Conservation (phyloP, 2,113 vertebrate species). For the Elaphurus davidianus region DNA sequence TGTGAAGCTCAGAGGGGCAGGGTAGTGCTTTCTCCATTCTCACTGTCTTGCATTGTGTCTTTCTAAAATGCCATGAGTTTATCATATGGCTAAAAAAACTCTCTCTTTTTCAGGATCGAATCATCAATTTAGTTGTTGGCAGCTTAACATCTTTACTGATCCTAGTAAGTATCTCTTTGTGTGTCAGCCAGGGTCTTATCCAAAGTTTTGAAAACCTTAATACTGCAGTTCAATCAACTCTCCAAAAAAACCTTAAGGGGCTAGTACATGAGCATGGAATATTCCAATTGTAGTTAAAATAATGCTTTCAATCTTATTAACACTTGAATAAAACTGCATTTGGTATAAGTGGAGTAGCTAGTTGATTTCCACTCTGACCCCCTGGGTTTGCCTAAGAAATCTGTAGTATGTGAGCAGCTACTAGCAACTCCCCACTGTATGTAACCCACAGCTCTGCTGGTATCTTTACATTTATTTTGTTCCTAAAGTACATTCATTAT, state of each 20-base stretch:
- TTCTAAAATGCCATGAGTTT: neutral
- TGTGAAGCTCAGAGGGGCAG: neutral
- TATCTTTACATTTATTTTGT: neutral
- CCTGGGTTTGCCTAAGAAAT: neutral
- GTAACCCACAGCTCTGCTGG: neutral
- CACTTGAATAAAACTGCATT: neutral
- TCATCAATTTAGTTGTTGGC: constrained; percentile 94
- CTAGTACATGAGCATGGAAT: neutral
- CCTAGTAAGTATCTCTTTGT: constrained; percentile 88
- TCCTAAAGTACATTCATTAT: neutral
- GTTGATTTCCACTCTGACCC: neutral
- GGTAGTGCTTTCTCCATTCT: neutral
- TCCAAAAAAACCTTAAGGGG: neutral
- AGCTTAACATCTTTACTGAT: constrained; percentile 90
- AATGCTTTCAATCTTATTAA: neutral
- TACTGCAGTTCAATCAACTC: neutral
- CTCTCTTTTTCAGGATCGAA: constrained; percentile 89
- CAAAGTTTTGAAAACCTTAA: constrained; percentile 7
- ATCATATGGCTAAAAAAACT: constrained; percentile 13
- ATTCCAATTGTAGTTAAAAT: neutral
- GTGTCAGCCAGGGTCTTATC: neutral
- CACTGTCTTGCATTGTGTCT: neutral
- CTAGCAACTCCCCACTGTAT: neutral
- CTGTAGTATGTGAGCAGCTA: neutral
- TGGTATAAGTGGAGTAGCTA: neutral